phyloP scores from a whole-genome alignment of 2,797 vertebrate genomes.

The Prunella strophiata region DNA sequence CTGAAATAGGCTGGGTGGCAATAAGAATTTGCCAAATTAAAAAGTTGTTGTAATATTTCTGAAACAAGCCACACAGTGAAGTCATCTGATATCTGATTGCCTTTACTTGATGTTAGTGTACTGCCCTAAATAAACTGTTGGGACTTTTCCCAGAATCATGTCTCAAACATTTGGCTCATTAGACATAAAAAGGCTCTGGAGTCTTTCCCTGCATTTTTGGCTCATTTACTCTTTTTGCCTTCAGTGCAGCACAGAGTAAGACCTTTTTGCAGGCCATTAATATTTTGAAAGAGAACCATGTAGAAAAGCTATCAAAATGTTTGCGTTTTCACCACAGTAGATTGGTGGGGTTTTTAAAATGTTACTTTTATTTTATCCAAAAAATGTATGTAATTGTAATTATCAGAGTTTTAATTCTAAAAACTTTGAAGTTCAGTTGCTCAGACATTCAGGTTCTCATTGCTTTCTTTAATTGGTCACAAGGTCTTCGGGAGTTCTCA shows the following conservation, averaged over 20 bases:
- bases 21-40: not conserved
- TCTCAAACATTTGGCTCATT: not conserved
- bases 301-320: not conserved
- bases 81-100: not conserved
- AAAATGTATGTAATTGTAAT: not conserved
- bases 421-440: not conserved
- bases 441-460: not conserved
- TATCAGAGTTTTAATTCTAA: not conserved
- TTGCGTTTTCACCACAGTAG: not conserved
- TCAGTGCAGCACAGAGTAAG: not conserved
- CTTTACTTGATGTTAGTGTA: not conserved
- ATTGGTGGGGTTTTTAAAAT: not conserved
- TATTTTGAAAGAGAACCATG: not conserved
- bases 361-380: not conserved
- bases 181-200: not conserved
- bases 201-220: not conserved
- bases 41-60: constrained; percentile 7
- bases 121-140: not conserved
- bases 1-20: not conserved
- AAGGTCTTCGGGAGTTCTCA: not conserved
- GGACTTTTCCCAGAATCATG: not conserved
- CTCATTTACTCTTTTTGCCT: not conserved
- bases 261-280: not conserved
- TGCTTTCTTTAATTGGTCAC: not conserved
- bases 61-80: not conserved